These are phyloP conservation scores for Psix sp. DNA, from an alignment of 1,140 invertebrate genomes.

Conservation along the genomic window DNA sequence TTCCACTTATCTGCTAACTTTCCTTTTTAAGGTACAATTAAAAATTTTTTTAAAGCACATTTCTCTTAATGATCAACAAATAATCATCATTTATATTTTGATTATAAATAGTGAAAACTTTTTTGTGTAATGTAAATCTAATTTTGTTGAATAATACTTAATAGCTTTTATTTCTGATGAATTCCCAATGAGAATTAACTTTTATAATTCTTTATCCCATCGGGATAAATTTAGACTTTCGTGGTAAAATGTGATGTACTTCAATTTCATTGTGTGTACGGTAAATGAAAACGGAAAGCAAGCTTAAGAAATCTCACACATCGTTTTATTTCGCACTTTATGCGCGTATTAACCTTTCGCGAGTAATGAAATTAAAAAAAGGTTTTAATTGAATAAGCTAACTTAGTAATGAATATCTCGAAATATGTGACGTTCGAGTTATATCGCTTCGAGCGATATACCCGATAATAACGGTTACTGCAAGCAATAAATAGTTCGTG, in stretches of 20 bases:
- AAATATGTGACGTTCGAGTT: slow-evolving; percentile 7
- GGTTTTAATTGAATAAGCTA: slow-evolving; percentile 39
- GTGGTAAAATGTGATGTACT: slow-evolving; percentile 31
- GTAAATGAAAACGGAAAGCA: slow-evolving; percentile 20
- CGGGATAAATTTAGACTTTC: slow-evolving; percentile 20
- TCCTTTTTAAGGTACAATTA: no score
- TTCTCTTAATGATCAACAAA: no score
- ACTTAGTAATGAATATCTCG: slow-evolving; percentile 21
- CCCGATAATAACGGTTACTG: slow-evolving; percentile 6
- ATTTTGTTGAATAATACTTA: no score
- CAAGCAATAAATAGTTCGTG: neutral
- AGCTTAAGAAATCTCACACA: slow-evolving; percentile 5
- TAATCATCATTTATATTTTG: no score
- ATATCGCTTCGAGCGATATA: slow-evolving; percentile 1
- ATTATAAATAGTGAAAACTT: no score
- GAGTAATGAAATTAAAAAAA: slow-evolving; percentile 25
- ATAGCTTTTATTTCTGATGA: no score
- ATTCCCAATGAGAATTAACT: no score
- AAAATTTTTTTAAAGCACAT: no score
- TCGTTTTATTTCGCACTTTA: slow-evolving; percentile 42
- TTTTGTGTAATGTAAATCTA: no score
- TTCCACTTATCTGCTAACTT: no score
- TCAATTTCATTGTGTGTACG: slow-evolving; percentile 34
- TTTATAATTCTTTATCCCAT: slow-evolving; percentile 9
- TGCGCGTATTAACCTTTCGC: slow-evolving; percentile 39